A percentile compares a stretch with the other conserved stretches of the same genome.
These are phyloP conservation scores for Irena cyanogastra DNA, from an alignment of 2,113 vertebrate genomes.

Conservation along the genomic window DNA sequence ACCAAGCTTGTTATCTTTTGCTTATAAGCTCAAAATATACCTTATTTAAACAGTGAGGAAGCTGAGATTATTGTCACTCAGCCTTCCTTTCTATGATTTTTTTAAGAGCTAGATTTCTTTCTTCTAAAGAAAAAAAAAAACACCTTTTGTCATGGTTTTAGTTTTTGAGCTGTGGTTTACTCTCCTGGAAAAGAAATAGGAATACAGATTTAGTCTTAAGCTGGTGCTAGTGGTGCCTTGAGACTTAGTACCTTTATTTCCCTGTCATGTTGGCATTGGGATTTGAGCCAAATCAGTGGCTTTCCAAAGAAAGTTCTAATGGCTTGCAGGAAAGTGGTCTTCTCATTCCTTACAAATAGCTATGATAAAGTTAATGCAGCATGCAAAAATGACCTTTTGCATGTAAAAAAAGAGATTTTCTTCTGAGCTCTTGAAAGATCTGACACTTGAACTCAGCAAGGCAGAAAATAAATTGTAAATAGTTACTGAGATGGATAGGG, in stretches of 20 bases:
- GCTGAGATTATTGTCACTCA: background rate
- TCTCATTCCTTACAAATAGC: background rate
- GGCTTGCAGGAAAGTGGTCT: background rate
- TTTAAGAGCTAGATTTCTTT: background rate
- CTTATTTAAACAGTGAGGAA: background rate
- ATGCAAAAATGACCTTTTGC: background rate
- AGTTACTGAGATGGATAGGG: background rate
- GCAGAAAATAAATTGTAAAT: background rate
- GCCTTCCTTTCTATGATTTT: background rate
- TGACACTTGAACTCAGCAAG: background rate
- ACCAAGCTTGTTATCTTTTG: background rate
- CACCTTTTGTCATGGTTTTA: background rate
- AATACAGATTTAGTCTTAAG: background rate
- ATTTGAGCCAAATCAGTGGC: background rate
- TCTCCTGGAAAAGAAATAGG: background rate
- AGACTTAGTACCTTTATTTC: background rate
- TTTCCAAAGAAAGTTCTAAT: background rate
- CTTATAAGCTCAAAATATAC: background rate
- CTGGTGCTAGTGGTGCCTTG: background rate
- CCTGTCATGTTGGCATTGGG: background rate
- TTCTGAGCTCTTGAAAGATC: background rate
- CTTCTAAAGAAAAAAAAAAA: background rate
- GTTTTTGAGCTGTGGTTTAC: background rate
- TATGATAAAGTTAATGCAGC: background rate
- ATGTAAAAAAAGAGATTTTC: too few species aligned